Evolutionary conservation across 2,888 invertebrate genomes (phyloP).

Genomic region (Tetheella fluctuosa): DNA sequence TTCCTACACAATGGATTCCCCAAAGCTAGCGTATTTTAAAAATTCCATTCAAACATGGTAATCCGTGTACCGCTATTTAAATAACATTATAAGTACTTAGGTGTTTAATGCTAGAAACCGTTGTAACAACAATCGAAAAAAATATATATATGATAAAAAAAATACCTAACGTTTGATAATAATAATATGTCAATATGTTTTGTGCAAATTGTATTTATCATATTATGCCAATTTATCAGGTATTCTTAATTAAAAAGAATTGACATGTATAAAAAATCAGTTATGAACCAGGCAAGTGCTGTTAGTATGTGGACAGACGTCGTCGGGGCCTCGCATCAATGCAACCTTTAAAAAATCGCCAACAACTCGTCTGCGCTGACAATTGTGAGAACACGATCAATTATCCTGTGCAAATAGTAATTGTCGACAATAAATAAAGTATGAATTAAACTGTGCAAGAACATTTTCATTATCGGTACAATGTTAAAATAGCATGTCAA

Average conservation of each 20-base stretch:
- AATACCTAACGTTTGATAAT: conserved; percentile 41
- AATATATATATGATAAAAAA: conserved; percentile 51
- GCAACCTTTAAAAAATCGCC: conserved; percentile 71
- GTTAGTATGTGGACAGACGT: conserved; percentile 50
- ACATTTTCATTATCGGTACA: conserved; percentile 79
- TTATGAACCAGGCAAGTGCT: conserved; percentile 52
- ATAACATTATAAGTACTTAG: conserved; percentile 42
- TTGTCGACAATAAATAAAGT: conserved; percentile 78
- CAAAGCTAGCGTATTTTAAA: conserved; percentile 20
- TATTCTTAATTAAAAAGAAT: conserved; percentile 31
- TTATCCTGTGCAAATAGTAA: conserved; percentile 81
- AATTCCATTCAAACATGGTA: conserved; percentile 43
- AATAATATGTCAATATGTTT: conserved; percentile 64
- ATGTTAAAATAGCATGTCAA: conserved; percentile 80
- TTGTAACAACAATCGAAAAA: conserved; percentile 54
- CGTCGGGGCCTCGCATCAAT: conserved; percentile 59
- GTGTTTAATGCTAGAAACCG: conserved; percentile 53
- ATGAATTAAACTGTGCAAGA: conserved; percentile 68
- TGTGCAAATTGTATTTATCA: conserved; percentile 62
- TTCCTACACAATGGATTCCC: not conserved
- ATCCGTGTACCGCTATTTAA: conserved; percentile 58
- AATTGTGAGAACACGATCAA: conserved; percentile 83
- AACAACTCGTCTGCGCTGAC: conserved; percentile 76
- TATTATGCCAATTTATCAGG: conserved; percentile 69
- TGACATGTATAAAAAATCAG: conserved; percentile 51